Evolutionary conservation across 2,797 vertebrate genomes (phyloP), one percentile per base, ranked within the genome.

Genomic region (Molothrus aeneus): DNA sequence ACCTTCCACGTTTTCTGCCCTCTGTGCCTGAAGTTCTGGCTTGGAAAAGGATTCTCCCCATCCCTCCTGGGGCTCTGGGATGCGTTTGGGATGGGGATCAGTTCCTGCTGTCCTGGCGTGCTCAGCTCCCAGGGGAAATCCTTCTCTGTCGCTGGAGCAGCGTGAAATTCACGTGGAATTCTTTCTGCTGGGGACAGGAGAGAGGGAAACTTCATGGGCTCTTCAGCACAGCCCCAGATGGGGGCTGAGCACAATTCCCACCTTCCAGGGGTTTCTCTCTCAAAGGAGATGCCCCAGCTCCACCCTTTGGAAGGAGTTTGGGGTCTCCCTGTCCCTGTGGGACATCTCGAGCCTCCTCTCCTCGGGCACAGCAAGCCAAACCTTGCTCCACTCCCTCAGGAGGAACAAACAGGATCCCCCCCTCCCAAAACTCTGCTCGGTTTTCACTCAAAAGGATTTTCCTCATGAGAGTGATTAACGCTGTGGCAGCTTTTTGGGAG

Each of bases 1-100:
- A 3, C 10, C 7, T 34, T 4, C 12, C 14, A 6, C 0, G 0
- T 25, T 38, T 74, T 36, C 64, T 71, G n/a, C 19, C 36, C n/a
- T 11, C n/a, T 0, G 1, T 43, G 45, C 25, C 61, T 40, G 31
- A 22, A 2, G 0, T 26, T 70, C 32, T 21, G 53, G 4, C 28
- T 4, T 13, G 28, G 36, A 19, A 31, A 42, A 80, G 18, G 34
- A n/a, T 86, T 38, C 25, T 25, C 8, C 25, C 20, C 14, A 0
- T n/a, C 13, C 8, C n/a, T 59, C 48, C 4, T 5, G 40, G 61
- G 69, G 60, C 3, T 15, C 24, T 36, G 36, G 22, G 12, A 16
- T 1, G 19, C 22, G 6, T 5, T n/a, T n/a, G 57, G 63, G 59
- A 7, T 2, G 5, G 32, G 32, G 68, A 48, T 0, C 1, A 11